Evolutionary conservation across 2,888 invertebrate species (phyloP), one percentile per base, ranked within the genome.

Genomic region (Xanthia togata): DNA sequence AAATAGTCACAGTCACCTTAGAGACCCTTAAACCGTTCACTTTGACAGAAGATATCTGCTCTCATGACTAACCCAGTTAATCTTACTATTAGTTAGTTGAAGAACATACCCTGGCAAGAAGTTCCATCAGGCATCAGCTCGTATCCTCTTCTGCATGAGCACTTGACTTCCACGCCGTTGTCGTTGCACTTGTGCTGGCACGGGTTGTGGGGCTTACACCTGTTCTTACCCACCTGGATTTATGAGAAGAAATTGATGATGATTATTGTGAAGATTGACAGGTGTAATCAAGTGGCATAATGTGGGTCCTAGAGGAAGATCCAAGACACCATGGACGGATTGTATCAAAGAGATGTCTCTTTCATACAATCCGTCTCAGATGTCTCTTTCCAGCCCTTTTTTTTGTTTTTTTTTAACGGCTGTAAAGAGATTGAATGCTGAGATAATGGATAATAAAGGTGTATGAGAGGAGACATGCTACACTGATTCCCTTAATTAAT

Each of bases 141-240:
- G 91, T 97, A 98, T 0, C 98, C 98, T 81, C 97, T 95, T 73
- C 97, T 94, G 90, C 98, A 98, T 0, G 97, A 97, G 91, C 98
- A 98, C 85, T 97, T 97, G 2, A 98, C 97, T 0, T 97, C 97
- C 0, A 97, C 93, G 0, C 98, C 98, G 23, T 97, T 98, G 89
- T 98, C 98, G 5, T 97, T 96, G 90, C 98, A 98, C 62, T 97
- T 97, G 84, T 98, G 98, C 75, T 98, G 97, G 89, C 98, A 98
- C 0, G 97, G 98, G 90, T 98, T 98, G 14, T 96, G 96, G 0
- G 95, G 95, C 85, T 97, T 97, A 88, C 98, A 98, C 84, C 98
- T 90, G 78, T 96, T 96, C 72, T 92, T 94, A 1, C 88, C 90
- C 4, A 95, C 93, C 96, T 96, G 87, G 0, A 87, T 87, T 5